Evolutionary conservation across 2,888 invertebrate species (phyloP), one percentile per base, ranked within the genome.

Genomic region (Heteropelma amictum): DNA sequence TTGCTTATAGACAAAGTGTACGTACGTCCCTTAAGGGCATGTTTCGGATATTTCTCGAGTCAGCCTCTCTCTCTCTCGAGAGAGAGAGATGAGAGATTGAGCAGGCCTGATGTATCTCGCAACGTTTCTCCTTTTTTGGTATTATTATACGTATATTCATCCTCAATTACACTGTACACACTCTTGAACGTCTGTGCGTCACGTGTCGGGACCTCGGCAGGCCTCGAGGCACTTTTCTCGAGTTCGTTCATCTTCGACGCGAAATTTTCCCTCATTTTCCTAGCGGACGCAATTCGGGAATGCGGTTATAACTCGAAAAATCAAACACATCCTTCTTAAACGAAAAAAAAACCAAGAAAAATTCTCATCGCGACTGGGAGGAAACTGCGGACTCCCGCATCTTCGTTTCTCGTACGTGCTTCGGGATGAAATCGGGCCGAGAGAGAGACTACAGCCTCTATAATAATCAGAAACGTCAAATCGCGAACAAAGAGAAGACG

Each of bases 391-490:
- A n/a, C n/a, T n/a, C n/a, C n/a, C n/a, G n/a, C n/a, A n/a, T n/a
- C n/a, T n/a, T n/a, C n/a, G n/a, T n/a, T n/a, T n/a, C n/a, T n/a
- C n/a, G n/a, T n/a, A n/a, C 28, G 19, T 40, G 35, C 45, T 1
- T 10, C 7, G 35, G 53, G 45, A 12, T 60, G 60, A 64, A 40
- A 12, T 3, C 42, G 51, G 21, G 14, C 2, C 53, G 17, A 51
- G 47, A 58, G 35, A 51, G 49, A 51, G 28, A 23, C 40, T 61
- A 53, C 54, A 67, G 56, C 56, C 67, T n/a, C n/a, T 67, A 67
- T 77, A 77, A 83, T 83, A 85, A 84, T 84, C 85, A 83, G 84
- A 86, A 87, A 87, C 86, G 84, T 86, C 84, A 86, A 86, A 87
- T 84, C 85, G 67, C 81, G 81, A 84, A 85, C 84, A 84, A 83